Evolutionary conservation across 2,113 vertebrate genomes (phyloP), one percentile per base, ranked within the genome.

Genomic region (Plecturocebus donacophilus): DNA sequence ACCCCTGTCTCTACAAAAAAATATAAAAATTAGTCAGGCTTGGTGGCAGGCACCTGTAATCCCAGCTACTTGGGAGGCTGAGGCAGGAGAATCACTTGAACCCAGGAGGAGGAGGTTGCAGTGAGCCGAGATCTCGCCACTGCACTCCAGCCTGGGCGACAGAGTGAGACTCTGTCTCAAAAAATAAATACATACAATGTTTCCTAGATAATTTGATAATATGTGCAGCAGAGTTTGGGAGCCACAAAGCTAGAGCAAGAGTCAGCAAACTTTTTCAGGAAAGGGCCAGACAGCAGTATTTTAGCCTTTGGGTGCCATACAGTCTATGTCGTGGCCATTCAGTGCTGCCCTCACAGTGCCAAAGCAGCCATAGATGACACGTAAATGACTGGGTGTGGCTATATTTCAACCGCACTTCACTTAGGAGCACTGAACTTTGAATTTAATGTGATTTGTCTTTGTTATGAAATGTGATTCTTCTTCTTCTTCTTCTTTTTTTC

Each of bases 311-410:
- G 8, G 21, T 0, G 47, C n/a, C n/a, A 3, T 16, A 0, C 0
- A 0, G 52, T 68, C 61, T 32, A 16, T 0, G 13, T 14, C 5
- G 5, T 4, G 5, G 45, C 35, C 12, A 9, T 21, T 16, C 23
- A 1, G 0, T 0, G 35, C 64, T 40, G 52, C 54, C 20, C 1
- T 1, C 1, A 54, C 14, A 30, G 19, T 3, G 23, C 32, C 12
- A 52, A 75, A 86, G 89, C 56, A 21, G 54, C 73, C 35, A 3
- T 0, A 20, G 89, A 6, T 19, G 16, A 35, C 2, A 25, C 1
- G 2, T 14, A 54, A n/a, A 5, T 38, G 56, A 49, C 4, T 0
- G n/a, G 40, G 13, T 0, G 0, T 1, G 14, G 47, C 40, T 17
- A 35, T 19, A 66, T 45, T 90, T 82, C 61, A 14, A 17, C 19